phyloP scores from a whole-genome alignment of 2,113 vertebrate genomes.

The Phylloscopus trochilus region DNA sequence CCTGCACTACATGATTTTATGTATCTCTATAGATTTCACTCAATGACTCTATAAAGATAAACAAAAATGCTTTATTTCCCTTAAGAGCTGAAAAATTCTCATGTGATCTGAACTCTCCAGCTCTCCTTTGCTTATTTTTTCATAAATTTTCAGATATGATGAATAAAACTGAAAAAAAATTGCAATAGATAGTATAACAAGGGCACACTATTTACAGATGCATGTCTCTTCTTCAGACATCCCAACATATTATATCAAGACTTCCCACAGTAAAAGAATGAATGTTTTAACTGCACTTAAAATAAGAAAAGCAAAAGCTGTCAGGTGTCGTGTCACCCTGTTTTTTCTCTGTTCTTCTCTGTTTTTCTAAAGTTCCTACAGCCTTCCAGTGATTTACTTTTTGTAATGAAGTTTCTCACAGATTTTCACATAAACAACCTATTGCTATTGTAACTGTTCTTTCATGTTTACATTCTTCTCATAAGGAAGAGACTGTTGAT shows the following conservation, averaged over 20 bases:
- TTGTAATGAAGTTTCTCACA: too few relatives aligned
- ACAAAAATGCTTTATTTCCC: neutral
- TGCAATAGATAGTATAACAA: neutral
- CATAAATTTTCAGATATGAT: neutral
- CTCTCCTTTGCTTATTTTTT: neutral
- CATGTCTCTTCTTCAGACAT: neutral
- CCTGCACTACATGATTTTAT: neutral
- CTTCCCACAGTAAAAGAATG: neutral
- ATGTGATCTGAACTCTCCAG: neutral
- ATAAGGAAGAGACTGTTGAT: too few relatives aligned
- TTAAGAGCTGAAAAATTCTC: neutral
- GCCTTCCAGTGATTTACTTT: too few relatives aligned
- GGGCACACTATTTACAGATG: neutral
- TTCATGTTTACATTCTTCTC: too few relatives aligned
- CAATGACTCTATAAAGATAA: neutral
- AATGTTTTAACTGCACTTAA: neutral
- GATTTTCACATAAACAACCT: too few relatives aligned
- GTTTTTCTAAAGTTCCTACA: too few relatives aligned
- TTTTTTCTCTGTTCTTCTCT: too few relatives aligned
- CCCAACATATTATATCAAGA: neutral
- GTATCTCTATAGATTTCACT: neutral
- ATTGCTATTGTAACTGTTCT: too few relatives aligned
- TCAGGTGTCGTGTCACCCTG: neutral
- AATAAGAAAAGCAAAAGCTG: neutral
- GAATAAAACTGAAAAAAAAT: neutral